Evolutionary conservation across 2,888 invertebrate genomes (phyloP), one percentile per base, ranked within the genome.

Genomic region (Plagiodera versicolora): DNA sequence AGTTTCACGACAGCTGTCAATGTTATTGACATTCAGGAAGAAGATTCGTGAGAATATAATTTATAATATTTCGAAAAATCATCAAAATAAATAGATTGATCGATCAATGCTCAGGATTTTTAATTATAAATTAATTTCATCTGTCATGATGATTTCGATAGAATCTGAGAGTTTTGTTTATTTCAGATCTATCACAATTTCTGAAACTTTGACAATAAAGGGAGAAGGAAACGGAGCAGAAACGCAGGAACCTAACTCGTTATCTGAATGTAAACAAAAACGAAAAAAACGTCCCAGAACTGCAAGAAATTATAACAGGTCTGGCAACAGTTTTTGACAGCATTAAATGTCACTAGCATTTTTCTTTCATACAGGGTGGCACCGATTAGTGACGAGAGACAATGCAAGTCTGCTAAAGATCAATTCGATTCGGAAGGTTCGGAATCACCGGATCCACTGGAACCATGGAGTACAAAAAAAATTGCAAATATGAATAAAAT

Each of bases 381-480:
- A 9, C 85, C 85, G 46, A 75, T 76, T 62, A 63, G 65, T 9
- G 67, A 72, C n/a, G 69, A 71, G 54, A 77, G 82, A 70, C 71
- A 77, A 53, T 82, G 81, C 66, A 77, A 77, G 60, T 82, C 82
- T 18, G 82, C 81, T 19, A 76, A 74, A 57, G 70, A 72, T 56
- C 67, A 74, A 56, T 30, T 63, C 8, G 70, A 75, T 61, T 75
- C 75, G 0, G 76, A 77, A 20, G 72, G 68, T 47, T 65, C 72
- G 6, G 78, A 81, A 53, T 83, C 83, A 6, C 83, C 85, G 2
- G 88, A 89, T 80, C 88, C 88, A 4, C 77, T 89, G 62, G 88
- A 89, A 73, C 87, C 89, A 0, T 90, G 89, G 89, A 89, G 89
- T 78, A 89, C 87, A 45, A 84, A 86, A 67, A 86, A 84, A 68